Base-by-base conservation (phyloP, 1,140 invertebrate species). In the Hirudo medicinalis region DNA sequence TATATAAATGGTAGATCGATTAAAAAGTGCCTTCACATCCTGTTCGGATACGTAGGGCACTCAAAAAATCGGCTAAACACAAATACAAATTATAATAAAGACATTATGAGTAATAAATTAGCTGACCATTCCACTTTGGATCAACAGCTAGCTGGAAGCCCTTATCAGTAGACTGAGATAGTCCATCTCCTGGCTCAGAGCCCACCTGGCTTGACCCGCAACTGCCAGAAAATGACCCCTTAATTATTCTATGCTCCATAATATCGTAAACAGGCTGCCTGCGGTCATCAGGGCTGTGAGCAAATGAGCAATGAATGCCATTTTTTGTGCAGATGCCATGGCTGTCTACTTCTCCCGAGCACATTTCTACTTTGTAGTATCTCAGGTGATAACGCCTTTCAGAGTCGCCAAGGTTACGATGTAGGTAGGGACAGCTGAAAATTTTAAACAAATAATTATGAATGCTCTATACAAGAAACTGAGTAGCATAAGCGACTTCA, bases 331-430 rank as follows among this genome's bases (percentile, higher is more conserved):
- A 98, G 79, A 91, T 90, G 54, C 94, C 95, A 75, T 92, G 87
- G 53, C 88, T 85, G 81, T 98, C 94, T 19, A 94, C 97, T 79
- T 97, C 94, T 85, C 98, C 92, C 2, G 97, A 93, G 84, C 95
- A 99, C 87, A 96, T 95, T 77, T 93, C 95, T 29, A 94, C 97
- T 83, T 98, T 98, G 83, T 97, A 98, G 84, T 99, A 97, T 74
- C 94, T 87, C 74, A 97, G 85, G 83, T 98, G 95, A 84, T 98
- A 99, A 75, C 94, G 87, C 70, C 94, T 86, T 81, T 99, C 95
- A 69, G 94, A 97, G 82, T 99, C 95, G 54, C 95, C 94, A 53
- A 94, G 94, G 32, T 94, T 97, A 76, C 94, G 88, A 84, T 99
- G 95, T 71, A 98, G 84, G 83, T 89, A 95, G 43, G 91, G 89